Evolutionary conservation across 2,113 vertebrate species (phyloP).

Genomic region (Pyrgilauda ruficollis): DNA sequence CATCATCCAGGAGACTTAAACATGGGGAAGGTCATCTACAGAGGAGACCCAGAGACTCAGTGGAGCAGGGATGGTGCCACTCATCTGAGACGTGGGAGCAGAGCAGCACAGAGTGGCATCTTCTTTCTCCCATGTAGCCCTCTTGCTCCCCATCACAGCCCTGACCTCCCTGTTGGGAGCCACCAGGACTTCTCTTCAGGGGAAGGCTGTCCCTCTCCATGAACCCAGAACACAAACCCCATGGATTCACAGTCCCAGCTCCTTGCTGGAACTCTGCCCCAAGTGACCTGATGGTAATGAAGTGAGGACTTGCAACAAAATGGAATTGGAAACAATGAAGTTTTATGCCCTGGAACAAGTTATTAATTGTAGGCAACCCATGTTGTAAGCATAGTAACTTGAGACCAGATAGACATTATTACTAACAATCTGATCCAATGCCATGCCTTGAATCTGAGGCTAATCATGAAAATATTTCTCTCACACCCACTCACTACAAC

Average conservation of each 20-base stretch:
- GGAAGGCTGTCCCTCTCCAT: background rate
- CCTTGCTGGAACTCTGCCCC: background rate
- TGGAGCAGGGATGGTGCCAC: background rate
- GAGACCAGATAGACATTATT: constrained; percentile 18
- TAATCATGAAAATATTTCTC: constrained; percentile 51
- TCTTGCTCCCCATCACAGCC: accelerated
- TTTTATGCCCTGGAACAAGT: constrained; percentile 14
- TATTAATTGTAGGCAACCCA: background rate
- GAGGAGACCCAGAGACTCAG: background rate
- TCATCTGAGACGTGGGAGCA: background rate
- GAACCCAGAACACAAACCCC: background rate
- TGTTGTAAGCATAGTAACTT: background rate
- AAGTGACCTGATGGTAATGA: background rate
- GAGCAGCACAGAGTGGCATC: accelerated
- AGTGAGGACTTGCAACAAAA: background rate
- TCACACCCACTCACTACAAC: constrained; percentile 47
- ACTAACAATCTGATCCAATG: background rate
- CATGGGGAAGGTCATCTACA: background rate
- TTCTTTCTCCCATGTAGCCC: background rate
- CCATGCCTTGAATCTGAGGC: background rate
- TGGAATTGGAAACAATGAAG: background rate
- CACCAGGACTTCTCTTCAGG: background rate
- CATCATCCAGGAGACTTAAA: background rate
- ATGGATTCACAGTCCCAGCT: accelerated
- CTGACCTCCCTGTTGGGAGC: background rate